Evolutionary conservation across 30 jellyfish, hydroid and myxozoan genomes (phyloP).

Genomic region (Turritopsis dohrnii): DNA sequence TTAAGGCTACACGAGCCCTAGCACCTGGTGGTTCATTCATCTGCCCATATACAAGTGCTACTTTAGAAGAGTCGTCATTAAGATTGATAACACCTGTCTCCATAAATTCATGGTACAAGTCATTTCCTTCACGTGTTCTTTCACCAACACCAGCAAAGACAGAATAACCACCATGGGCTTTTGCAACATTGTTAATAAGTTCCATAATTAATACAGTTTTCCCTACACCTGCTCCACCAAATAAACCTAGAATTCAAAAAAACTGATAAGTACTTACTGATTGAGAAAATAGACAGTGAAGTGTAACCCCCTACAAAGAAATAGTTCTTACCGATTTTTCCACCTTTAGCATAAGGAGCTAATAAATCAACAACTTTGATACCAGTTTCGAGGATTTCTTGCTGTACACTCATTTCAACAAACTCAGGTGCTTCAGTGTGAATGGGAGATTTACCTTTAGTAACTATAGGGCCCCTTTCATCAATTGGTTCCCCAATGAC

Average conservation of each 20-base stretch:
- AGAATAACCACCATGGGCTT: constrained; percentile 23
- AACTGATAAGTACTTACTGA: not conserved
- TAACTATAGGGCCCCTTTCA: constrained; percentile 3
- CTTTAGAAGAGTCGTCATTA: constrained; percentile 81
- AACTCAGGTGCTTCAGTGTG: constrained; percentile 22
- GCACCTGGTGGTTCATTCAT: constrained; percentile 52
- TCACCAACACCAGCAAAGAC: constrained; percentile 49
- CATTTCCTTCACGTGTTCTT: constrained; percentile 41
- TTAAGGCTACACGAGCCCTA: constrained; percentile 26
- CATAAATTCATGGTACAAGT: constrained; percentile 19
- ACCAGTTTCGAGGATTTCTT: constrained; percentile 34
- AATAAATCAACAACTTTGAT: constrained; percentile 36
- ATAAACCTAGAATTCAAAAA: constrained; percentile 16
- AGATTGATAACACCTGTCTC: constrained; percentile 27
- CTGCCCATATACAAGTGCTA: constrained; percentile 31
- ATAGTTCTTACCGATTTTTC: constrained; percentile 58
- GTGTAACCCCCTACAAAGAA: not conserved
- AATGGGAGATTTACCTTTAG: constrained; percentile 6
- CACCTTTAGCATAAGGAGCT: constrained; percentile 32
- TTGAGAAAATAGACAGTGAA: not conserved
- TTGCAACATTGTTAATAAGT: constrained; percentile 27
- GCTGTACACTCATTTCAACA: not conserved
- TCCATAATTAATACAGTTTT: constrained; percentile 32
- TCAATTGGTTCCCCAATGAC: constrained; percentile 26
- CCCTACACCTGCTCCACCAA: constrained; percentile 55